Evolutionary conservation across 2,797 vertebrate genomes (phyloP).

Genomic region (Setipinna tenuifilis): DNA sequence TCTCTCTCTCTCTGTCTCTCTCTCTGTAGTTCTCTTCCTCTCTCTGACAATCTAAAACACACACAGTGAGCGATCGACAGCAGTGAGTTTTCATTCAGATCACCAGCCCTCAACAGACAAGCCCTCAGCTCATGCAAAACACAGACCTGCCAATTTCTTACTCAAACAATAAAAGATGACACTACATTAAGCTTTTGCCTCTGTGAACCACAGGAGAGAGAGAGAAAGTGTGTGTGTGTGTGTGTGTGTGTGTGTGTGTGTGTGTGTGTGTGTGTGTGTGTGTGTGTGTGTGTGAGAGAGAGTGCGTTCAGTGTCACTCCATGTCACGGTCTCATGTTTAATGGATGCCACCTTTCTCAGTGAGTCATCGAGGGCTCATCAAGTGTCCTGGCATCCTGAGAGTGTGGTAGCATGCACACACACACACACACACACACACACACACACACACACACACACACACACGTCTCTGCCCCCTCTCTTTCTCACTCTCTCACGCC

Average conservation of each 20-base stretch:
- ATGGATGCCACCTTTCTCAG: slow-evolving; percentile 16
- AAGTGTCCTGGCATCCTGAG: not conserved
- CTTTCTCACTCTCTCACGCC: not conserved
- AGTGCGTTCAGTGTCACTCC: not conserved
- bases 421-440: not conserved
- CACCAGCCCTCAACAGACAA: not conserved
- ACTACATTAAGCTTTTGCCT: not conserved
- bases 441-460: not conserved
- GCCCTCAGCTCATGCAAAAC: not conserved
- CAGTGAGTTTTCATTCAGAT: not conserved
- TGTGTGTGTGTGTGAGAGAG: not conserved
- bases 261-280: not conserved
- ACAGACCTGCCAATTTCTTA: not conserved
- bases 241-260: no score
- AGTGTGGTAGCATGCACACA: not conserved
- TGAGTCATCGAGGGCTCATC: not conserved
- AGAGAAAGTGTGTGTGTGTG: not conserved
- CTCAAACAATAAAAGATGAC: not conserved
- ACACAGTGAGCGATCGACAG: not conserved
- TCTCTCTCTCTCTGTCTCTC: no score
- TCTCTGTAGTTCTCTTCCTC: no score
- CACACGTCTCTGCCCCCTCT: not conserved
- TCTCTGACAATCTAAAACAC: no score
- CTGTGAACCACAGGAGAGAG: not conserved
- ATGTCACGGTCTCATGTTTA: slow-evolving; percentile 26